A percentile compares a stretch with the other conserved stretches of the same genome.
Evolutionary conservation across 2,797 vertebrate genomes (phyloP).

Genomic region (Bradypodion pumilum): DNA sequence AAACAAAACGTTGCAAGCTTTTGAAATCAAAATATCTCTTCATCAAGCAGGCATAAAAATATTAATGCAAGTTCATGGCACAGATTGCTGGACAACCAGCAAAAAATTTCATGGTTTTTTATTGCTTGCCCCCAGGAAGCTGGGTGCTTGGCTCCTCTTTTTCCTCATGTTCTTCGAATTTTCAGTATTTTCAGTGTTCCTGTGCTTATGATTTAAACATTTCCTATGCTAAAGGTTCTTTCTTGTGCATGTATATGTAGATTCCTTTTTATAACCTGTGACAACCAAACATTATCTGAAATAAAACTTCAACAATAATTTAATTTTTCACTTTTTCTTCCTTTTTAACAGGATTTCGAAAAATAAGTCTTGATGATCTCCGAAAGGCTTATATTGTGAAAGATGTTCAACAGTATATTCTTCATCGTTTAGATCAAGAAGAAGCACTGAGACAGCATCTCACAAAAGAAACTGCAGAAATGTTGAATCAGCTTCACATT

Average conservation of each 20-base stretch:
- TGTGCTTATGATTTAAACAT: background rate
- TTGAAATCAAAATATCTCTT: too few species aligned
- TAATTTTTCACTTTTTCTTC: conserved; percentile 4
- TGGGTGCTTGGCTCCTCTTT: too few species aligned
- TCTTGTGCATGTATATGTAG: background rate
- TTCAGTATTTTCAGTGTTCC: too few species aligned
- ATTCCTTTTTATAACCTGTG: background rate
- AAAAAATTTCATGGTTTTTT: too few species aligned
- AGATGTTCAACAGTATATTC: conserved; percentile 99
- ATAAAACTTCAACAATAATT: background rate
- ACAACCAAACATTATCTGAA: background rate
- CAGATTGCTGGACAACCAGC: too few species aligned
- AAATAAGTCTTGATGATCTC: conserved; percentile 97
- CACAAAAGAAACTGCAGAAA: conserved; percentile 98
- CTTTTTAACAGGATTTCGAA: conserved; percentile 88
- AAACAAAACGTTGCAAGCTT: too few species aligned
- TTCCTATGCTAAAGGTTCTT: background rate
- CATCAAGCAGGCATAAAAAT: too few species aligned
- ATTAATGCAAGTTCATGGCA: too few species aligned
- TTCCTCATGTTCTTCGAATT: too few species aligned
- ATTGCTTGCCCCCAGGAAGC: too few species aligned
- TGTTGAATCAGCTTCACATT: conserved; percentile 99
- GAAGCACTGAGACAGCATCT: conserved; percentile 96
- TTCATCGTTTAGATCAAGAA: conserved; percentile 95
- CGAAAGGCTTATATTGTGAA: conserved; percentile 98